These are phyloP conservation scores for Typhlichthys subterraneus DNA, from an alignment of 2,797 vertebrate genomes.

Conservation along the genomic window DNA sequence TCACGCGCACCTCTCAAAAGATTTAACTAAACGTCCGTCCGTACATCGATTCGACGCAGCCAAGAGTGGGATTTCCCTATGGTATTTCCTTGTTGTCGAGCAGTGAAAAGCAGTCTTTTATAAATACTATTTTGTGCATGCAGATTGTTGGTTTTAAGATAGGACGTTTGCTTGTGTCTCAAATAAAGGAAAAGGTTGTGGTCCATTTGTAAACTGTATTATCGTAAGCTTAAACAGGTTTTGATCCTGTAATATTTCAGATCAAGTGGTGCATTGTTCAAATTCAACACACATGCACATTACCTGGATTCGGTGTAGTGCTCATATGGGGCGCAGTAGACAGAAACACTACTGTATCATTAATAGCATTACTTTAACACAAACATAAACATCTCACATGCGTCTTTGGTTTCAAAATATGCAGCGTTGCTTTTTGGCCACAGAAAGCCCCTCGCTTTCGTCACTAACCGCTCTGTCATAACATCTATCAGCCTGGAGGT, in stretches of 20 bases:
- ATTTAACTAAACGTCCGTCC: no score
- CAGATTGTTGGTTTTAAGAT: no score
- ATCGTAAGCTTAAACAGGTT: neutral
- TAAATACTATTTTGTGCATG: no score
- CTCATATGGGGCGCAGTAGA: neutral
- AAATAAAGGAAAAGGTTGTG: slow-evolving; percentile 29
- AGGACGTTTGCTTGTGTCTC: slow-evolving; percentile 25
- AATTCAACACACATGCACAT: neutral
- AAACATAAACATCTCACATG: slow-evolving; percentile 9
- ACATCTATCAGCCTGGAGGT: slow-evolving; percentile 3
- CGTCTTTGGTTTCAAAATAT: slow-evolving; percentile 25
- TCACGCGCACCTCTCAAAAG: no score
- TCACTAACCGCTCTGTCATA: slow-evolving; percentile 16
- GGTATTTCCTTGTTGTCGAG: no score
- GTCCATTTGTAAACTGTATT: slow-evolving; percentile 24
- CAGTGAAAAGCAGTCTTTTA: no score
- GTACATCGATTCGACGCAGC: no score
- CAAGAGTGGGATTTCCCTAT: no score
- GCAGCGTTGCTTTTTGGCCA: neutral
- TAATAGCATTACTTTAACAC: slow-evolving; percentile 1
- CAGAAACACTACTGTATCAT: neutral
- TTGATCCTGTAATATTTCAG: neutral
- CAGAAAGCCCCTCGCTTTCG: neutral
- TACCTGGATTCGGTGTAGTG: neutral
- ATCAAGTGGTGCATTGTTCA: neutral